Evolutionary conservation across 2,797 vertebrate genomes (phyloP).

Genomic region (Linurgus olivaceus): DNA sequence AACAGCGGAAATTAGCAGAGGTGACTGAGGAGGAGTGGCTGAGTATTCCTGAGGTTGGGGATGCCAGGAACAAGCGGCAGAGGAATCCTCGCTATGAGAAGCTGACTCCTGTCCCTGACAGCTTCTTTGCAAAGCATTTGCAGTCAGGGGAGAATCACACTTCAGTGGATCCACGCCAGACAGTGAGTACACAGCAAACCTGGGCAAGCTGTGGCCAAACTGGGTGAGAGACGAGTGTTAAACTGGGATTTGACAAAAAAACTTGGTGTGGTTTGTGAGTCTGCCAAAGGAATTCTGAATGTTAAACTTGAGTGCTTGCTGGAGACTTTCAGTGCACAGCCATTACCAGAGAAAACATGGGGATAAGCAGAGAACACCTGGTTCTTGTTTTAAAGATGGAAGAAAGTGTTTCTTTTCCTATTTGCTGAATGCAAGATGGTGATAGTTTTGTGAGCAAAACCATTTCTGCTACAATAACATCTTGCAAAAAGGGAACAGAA

Average conservation of each 20-base stretch:
- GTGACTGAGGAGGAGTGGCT: constrained; percentile 98
- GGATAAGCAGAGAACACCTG: background rate
- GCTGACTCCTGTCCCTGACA: constrained; percentile 95
- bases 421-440: background rate
- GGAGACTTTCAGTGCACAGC: background rate
- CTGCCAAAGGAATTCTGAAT: background rate
- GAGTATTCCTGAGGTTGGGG: constrained; percentile 97
- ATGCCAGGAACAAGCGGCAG: constrained; percentile 96
- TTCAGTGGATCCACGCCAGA: constrained; percentile 90
- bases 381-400: background rate
- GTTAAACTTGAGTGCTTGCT: background rate
- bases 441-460: background rate
- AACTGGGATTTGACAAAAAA: background rate
- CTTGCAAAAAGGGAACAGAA: background rate
- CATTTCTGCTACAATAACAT: background rate
- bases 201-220: accelerated
- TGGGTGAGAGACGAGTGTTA: background rate
- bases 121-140: constrained; percentile 96
- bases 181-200: constrained; percentile 75
- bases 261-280: background rate
- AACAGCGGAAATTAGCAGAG: constrained; percentile 91
- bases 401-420: background rate
- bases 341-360: background rate
- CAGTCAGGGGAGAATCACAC: constrained; percentile 93
- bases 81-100: constrained; percentile 97